Conservation (phyloP, 2,888 invertebrate genomes). For the Tetramorium bicarinatum region DNA sequence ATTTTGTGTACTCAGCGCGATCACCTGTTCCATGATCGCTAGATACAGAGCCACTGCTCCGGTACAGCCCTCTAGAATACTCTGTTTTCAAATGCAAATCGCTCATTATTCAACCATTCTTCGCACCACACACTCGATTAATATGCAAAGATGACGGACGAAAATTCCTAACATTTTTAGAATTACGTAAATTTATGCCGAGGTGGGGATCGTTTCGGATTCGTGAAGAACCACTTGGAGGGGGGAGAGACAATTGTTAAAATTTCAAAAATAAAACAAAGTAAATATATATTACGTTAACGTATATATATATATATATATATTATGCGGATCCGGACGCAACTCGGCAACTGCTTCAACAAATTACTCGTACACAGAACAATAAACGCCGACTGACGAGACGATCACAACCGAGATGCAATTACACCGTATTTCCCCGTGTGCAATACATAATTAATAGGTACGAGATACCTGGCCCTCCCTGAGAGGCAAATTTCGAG, state of each 20-base stretch:
- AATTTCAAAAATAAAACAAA: neutral
- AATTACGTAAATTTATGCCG: neutral
- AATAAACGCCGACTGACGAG: neutral
- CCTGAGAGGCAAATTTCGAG: neutral
- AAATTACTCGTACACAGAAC: neutral
- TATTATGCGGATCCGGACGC: neutral
- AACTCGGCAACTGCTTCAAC: neutral
- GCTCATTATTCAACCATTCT: neutral
- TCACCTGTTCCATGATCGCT: conserved; percentile 85
- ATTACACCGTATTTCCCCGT: neutral
- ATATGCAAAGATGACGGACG: neutral
- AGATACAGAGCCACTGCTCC: conserved; percentile 75
- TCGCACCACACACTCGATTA: neutral
- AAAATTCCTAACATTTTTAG: neutral
- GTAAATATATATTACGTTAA: too few relatives aligned
- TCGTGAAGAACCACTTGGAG: neutral
- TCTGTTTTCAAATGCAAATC: conserved; percentile 50
- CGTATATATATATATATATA: too few relatives aligned
- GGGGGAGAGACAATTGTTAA: neutral
- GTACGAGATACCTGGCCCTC: neutral
- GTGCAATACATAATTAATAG: neutral
- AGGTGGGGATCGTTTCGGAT: neutral
- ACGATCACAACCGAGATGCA: neutral
- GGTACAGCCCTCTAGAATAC: conserved; percentile 77
- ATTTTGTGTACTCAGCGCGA: conserved; percentile 85